Percentiles rank a stretch among this genome's conserved stretches.
Evolutionary conservation across 2,797 vertebrate species (phyloP).

Genomic region (Sternarchorhynchus goeldii): DNA sequence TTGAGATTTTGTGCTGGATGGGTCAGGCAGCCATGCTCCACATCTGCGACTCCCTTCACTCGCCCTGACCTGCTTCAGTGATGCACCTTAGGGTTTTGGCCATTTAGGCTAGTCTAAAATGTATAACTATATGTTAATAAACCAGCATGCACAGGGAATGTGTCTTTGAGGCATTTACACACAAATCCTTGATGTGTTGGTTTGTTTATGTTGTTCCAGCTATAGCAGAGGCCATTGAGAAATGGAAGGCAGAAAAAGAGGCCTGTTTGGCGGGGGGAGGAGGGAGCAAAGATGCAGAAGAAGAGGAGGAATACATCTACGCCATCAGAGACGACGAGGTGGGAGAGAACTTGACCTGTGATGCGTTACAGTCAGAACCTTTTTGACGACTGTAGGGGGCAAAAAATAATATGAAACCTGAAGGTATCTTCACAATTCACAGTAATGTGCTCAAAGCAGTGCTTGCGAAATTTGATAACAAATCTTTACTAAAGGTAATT

Average conservation of each 20-base stretch:
- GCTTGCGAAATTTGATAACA: too few species aligned
- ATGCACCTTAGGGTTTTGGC: too few species aligned
- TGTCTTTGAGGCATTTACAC: neutral
- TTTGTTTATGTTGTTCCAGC: constrained; percentile 66
- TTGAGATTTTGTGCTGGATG: constrained; percentile 29
- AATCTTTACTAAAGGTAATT: too few species aligned
- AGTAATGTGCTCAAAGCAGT: too few species aligned
- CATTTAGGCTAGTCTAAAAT: too few species aligned
- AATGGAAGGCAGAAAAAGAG: constrained; percentile 86
- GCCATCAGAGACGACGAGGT: constrained; percentile 84
- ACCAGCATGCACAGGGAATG: too few species aligned
- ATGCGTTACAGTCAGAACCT: neutral
- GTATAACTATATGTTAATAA: too few species aligned
- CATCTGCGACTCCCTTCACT: constrained; percentile 1
- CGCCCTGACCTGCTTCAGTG: neutral
- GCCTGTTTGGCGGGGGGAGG: constrained; percentile 76
- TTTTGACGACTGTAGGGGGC: too few species aligned
- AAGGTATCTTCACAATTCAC: too few species aligned
- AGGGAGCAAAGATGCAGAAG: constrained; percentile 71
- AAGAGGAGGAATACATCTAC: constrained; percentile 91
- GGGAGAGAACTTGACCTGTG: constrained; percentile 15
- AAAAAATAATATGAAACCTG: too few species aligned
- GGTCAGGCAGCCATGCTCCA: neutral
- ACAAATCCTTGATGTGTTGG: neutral
- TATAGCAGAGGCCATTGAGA: constrained; percentile 82